Percentiles rank a stretch among this genome's conserved stretches.
Evolutionary conservation across 2,888 invertebrate genomes (phyloP).

Genomic region (Chrysolina haemoptera): DNA sequence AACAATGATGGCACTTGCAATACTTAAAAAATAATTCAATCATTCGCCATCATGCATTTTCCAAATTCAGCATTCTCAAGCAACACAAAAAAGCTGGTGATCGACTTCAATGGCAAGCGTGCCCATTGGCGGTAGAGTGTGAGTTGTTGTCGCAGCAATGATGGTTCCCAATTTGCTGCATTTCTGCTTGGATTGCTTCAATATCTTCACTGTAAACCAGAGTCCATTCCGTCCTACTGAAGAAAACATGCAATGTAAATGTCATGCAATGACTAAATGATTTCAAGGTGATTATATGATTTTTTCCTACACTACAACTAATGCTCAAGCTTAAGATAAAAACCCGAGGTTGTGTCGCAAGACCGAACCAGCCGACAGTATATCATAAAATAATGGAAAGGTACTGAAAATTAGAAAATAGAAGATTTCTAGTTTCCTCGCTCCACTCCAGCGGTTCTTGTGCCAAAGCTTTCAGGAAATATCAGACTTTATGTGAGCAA

Average conservation of each 20-base stretch:
- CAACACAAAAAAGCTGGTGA: conserved; percentile 1
- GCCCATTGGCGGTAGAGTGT: background rate
- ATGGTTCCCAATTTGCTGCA: conserved; percentile 4
- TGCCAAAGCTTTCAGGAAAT: too few relatives aligned
- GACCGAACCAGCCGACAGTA: too few relatives aligned
- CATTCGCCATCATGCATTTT: background rate
- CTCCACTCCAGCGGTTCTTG: too few relatives aligned
- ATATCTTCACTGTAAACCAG: conserved; percentile 39
- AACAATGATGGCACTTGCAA: too few relatives aligned
- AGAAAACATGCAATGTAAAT: conserved; percentile 35
- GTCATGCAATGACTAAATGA: conserved; percentile 2
- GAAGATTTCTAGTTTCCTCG: too few relatives aligned
- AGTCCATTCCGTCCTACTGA: conserved; percentile 48
- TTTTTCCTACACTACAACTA: background rate
- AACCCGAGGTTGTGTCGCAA: too few relatives aligned
- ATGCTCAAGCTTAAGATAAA: too few relatives aligned
- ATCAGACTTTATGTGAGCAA: too few relatives aligned
- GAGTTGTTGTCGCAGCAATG: background rate
- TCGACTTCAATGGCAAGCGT: background rate
- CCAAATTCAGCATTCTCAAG: background rate
- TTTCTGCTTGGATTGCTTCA: conserved; percentile 23
- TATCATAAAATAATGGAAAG: too few relatives aligned
- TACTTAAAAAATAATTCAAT: background rate
- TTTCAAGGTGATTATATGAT: background rate
- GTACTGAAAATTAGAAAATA: too few relatives aligned